Evolutionary conservation across 2,113 vertebrate species (phyloP), one percentile per base, ranked within the genome.

Genomic region (Galbula dea): DNA sequence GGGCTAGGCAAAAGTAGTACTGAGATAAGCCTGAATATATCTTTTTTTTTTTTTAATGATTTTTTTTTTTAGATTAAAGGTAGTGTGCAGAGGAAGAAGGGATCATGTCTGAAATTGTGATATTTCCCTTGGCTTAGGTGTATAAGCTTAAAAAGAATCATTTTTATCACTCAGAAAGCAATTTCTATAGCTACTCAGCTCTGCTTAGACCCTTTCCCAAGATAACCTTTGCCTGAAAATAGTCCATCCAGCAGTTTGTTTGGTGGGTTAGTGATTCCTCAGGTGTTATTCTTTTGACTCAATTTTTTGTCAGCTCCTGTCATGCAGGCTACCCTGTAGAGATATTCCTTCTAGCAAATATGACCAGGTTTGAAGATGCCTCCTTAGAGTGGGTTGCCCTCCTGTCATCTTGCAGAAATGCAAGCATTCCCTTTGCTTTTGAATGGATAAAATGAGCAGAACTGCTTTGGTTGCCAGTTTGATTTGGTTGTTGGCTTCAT

Each of bases 141-240:
- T 45, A 46, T 63, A 84, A 82, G 48, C 68, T 74, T 82, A 43
- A 90, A 88, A n/a, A 20, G 27, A 78, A 54, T 83, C 0, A 11
- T 58, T 94, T 93, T 89, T 87, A 49, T 95, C 67, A 54, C 30
- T 83, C 49, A 77, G 52, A 91, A 94, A 91, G 88, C 74, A 69
- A 73, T 92, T 94, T 90, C 65, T 73, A 0, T 48, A 79, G 57
- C 41, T 93, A 57, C 83, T 78, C 86, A 79, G n/a, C 72, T 95
- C 73, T 52, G 17, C 65, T 62, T 66, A 74, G 77, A 71, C 59
- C 61, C 22, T 23, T 78, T 93, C 65, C 66, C 45, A 43, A 57
- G 62, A 87, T 78, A 89, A 92, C 80, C 68, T 94, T 82, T 83
- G 52, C 23, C 46, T 68, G 49, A 81, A 93, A 83, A 61, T 36